A percentile compares a stretch with the other conserved stretches of the same genome.
phyloP scores from a whole-genome alignment of 1,140 invertebrate species.

The Lutraria rhynchaena region DNA sequence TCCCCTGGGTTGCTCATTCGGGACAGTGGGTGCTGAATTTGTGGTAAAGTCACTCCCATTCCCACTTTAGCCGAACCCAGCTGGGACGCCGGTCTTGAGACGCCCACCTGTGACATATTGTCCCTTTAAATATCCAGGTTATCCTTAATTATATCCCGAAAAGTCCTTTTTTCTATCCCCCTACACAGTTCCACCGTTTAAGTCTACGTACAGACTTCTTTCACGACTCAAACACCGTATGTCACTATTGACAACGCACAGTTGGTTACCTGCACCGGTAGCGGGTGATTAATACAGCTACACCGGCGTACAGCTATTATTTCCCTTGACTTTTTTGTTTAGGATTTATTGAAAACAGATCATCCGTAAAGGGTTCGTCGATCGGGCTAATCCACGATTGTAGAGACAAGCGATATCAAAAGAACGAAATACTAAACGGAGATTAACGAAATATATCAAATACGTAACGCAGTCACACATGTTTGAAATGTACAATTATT shows the following conservation, averaged over 20 bases:
- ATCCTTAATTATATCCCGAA: conserved; percentile 32
- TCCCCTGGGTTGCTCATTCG: conserved; percentile 75
- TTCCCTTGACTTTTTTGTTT: conserved; percentile 72
- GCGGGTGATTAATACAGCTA: conserved; percentile 66
- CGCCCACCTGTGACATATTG: conserved; percentile 73
- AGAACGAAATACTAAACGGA: conserved; percentile 22
- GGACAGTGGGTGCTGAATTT: conserved; percentile 77
- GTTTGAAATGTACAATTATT: conserved; percentile 17
- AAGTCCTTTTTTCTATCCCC: conserved; percentile 19
- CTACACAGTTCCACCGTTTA: conserved; percentile 32
- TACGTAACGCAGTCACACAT: conserved; percentile 33
- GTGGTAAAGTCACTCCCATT: conserved; percentile 67
- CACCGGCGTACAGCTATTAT: conserved; percentile 69
- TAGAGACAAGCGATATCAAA: conserved; percentile 31
- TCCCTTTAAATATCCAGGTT: conserved; percentile 24
- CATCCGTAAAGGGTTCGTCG: conserved; percentile 61
- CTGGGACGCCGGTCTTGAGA: conserved; percentile 65
- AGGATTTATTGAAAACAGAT: conserved; percentile 66
- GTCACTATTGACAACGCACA: conserved; percentile 71
- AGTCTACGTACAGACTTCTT: conserved; percentile 32
- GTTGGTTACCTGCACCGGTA: conserved; percentile 64
- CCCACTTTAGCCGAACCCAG: conserved; percentile 59
- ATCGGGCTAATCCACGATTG: conserved; percentile 50
- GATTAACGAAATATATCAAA: conserved; percentile 42
- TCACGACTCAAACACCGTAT: conserved; percentile 62